A percentile compares a stretch with the other conserved stretches of the same genome.
Conservation (phyloP, 2,888 invertebrate species). For the Lasioglossum pauxillum region DNA sequence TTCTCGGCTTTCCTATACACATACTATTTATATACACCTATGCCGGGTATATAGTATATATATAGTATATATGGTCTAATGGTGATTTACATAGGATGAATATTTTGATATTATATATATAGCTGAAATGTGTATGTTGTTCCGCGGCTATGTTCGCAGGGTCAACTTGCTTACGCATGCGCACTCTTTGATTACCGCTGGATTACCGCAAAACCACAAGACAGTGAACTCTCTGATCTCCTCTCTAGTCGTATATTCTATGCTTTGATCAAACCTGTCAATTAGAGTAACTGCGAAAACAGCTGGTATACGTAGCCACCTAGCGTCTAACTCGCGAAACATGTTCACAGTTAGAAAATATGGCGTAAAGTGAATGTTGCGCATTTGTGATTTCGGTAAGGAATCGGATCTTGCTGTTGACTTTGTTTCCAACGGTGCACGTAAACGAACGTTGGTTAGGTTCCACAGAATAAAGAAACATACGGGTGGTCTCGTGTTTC, state of each 20-base stretch:
- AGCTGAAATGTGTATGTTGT: no score
- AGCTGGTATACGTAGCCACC: conserved; percentile 13
- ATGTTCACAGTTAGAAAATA: conserved; percentile 66
- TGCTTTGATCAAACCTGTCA: not conserved
- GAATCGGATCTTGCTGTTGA: conserved; percentile 41
- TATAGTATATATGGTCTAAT: no score
- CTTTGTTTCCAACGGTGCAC: conserved; percentile 27
- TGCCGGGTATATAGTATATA: no score
- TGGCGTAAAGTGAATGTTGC: conserved; percentile 80
- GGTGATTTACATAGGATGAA: no score
- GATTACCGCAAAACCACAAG: no score
- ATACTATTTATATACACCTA: no score
- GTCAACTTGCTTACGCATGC: no score
- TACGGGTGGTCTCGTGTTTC: conserved; percentile 11
- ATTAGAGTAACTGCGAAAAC: conserved; percentile 10
- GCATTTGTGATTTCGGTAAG: conserved; percentile 81
- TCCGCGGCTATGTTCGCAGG: no score
- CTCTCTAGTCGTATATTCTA: not conserved
- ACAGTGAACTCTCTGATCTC: not conserved
- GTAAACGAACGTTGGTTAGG: conserved; percentile 16
- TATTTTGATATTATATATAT: no score
- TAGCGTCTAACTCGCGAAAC: not conserved
- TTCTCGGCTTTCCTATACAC: no score
- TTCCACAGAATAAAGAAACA: conserved; percentile 25
- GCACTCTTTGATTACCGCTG: no score